Conservation (phyloP, 2,797 vertebrate genomes). For the Hippoglossus hippoglossus region DNA sequence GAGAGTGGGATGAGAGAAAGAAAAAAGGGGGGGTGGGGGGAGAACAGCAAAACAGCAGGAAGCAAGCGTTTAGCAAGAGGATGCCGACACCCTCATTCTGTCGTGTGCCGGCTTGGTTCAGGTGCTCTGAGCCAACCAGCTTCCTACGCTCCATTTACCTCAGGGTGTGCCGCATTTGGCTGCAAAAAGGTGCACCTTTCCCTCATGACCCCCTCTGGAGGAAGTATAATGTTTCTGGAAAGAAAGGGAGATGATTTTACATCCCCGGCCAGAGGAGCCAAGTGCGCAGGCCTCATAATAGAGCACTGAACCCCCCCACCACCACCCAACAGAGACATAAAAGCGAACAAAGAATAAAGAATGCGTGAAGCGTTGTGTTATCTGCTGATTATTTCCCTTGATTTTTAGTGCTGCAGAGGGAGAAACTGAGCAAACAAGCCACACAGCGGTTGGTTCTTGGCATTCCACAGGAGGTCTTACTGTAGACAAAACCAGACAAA, state of each 20-base stretch:
- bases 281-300: constrained; percentile 35
- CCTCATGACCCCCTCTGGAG: constrained; percentile 61
- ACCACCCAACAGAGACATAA: constrained; percentile 55
- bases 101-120: constrained; percentile 91
- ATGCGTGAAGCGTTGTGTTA: constrained; percentile 59
- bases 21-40: constrained; percentile 24
- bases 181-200: constrained; percentile 73
- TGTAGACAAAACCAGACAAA: constrained; percentile 40
- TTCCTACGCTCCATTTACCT: constrained; percentile 82
- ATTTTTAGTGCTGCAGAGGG: constrained; percentile 66
- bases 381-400: constrained; percentile 71
- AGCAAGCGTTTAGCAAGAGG: constrained; percentile 87
- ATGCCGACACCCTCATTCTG: constrained; percentile 93
- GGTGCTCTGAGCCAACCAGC: constrained; percentile 83
- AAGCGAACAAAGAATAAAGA: constrained; percentile 70
- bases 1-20: constrained; percentile 58
- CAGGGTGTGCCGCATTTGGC: constrained; percentile 89
- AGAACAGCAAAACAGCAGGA: constrained; percentile 89
- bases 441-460: constrained; percentile 49
- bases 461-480: constrained; percentile 55
- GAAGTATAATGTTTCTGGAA: constrained; percentile 73
- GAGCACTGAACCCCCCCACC: constrained; percentile 25
- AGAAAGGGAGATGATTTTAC: constrained; percentile 63
- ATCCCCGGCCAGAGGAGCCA: constrained; percentile 31
- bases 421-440: constrained; percentile 67